phyloP scores from a whole-genome alignment of 1,140 invertebrate species.

The Eriosoma lanigerum region DNA sequence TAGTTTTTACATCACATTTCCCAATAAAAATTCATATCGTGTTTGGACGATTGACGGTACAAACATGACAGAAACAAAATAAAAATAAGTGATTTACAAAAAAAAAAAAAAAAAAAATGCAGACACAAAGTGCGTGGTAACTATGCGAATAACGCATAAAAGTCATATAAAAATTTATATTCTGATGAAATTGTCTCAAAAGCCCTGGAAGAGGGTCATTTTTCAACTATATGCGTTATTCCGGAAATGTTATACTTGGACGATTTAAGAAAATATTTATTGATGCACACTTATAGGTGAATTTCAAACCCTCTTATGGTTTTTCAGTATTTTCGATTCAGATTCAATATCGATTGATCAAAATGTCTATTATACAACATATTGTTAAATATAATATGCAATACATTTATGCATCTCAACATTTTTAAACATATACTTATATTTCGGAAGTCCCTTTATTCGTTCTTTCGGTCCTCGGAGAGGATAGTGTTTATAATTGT shows the following conservation, averaged over 20 bases:
- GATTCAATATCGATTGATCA: background rate
- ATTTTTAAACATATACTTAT: too few relatives aligned
- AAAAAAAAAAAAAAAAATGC: slow-evolving; percentile 11
- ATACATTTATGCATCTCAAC: too few relatives aligned
- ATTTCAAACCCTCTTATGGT: background rate
- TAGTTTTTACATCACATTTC: too few relatives aligned
- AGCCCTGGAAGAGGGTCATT: background rate
- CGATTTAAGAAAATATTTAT: background rate
- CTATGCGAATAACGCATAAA: background rate
- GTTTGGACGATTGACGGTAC: background rate
- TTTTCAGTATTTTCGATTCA: background rate
- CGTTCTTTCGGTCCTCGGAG: too few relatives aligned
- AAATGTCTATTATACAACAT: too few relatives aligned
- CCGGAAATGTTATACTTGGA: background rate
- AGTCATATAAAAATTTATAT: background rate
- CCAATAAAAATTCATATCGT: background rate
- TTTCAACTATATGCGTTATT: background rate
- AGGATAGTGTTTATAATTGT: too few relatives aligned
- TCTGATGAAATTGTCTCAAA: slow-evolving; percentile 1
- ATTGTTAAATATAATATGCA: too few relatives aligned
- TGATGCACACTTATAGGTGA: too few relatives aligned
- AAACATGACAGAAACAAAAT: background rate
- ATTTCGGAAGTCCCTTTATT: too few relatives aligned
- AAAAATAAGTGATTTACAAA: too few relatives aligned
- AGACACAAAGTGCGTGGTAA: background rate